Evolutionary conservation across 2,113 vertebrate genomes (phyloP).

Genomic region (Engraulis encrasicolus): DNA sequence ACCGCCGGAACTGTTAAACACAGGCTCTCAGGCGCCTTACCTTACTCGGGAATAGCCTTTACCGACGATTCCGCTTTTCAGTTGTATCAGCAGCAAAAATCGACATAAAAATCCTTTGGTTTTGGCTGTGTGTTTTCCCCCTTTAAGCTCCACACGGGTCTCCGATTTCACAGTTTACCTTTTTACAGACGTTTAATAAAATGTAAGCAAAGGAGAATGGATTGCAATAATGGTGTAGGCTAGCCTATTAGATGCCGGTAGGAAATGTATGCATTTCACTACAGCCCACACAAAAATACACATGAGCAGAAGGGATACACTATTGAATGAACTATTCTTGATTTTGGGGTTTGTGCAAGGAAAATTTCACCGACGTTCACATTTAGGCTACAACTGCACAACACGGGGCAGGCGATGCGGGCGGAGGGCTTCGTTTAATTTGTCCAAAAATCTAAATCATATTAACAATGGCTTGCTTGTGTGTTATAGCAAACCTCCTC

Average conservation of each 20-base stretch:
- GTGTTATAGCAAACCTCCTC: conserved; percentile 45
- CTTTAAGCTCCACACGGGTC: conserved; percentile 43
- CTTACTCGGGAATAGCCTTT: conserved; percentile 67
- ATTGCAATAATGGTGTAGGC: background rate
- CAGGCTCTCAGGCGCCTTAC: conserved; percentile 63
- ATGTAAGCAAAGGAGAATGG: background rate
- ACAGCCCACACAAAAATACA: conserved; percentile 12
- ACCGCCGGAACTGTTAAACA: background rate
- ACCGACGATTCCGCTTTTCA: conserved; percentile 59
- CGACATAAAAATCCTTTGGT: conserved; percentile 28
- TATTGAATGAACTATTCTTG: conserved; percentile 13
- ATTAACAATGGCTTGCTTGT: conserved; percentile 18
- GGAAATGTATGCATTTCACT: background rate
- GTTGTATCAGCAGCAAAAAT: conserved; percentile 28
- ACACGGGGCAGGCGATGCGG: conserved; percentile 53
- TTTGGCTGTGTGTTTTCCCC: conserved; percentile 31
- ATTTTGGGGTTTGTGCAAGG: conserved; percentile 9
- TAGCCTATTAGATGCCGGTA: background rate
- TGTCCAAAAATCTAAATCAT: conserved; percentile 27
- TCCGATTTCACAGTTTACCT: conserved; percentile 21
- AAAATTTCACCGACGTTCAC: conserved; percentile 34
- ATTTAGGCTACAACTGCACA: conserved; percentile 28
- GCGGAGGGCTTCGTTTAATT: conserved; percentile 54
- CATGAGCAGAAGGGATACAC: background rate
- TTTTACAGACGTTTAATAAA: background rate